Evolutionary conservation across 2,113 vertebrate species (phyloP), one percentile per base, ranked within the genome.

Genomic region (Hypomesus transpacificus): DNA sequence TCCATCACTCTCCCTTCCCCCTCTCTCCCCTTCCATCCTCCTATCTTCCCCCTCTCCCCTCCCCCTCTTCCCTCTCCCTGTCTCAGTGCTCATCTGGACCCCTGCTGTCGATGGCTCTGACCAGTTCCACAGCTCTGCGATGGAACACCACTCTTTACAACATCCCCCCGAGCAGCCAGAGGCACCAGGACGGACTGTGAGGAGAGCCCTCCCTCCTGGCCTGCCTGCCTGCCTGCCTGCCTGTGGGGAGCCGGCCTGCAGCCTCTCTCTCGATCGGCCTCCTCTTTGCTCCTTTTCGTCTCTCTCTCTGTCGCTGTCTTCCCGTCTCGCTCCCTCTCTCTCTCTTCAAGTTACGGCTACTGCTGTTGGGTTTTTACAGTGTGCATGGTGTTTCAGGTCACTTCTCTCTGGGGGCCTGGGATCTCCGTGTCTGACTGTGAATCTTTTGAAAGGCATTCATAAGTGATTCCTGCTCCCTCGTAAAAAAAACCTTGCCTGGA

Each of bases 401-500:
- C 46, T 75, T 76, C 71, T 70, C 70, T 63, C 66, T 68, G 53
- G 39, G 72, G 68, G 60, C 53, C 71, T 77, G 58, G 71, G 67
- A 24, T 66, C 57, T 66, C 71, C n/a, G 62, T 75, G 50, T 70
- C 69, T 56, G 50, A 73, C 59, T 54, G 51, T 61, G 75, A 28
- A 57, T 71, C 59, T 71, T 71, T 71, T 61, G 51, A 68, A 59
- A 82, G n/a, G 68, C 61, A 74, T 84, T 80, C 71, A 77, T 78
- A 73, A 71, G 70, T 17, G 31, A 80, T 77, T 79, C 28, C 54
- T 78, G 77, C 74, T 83, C 71, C 69, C 70, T 73, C 71, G 77
- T 82, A 79, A 84, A 86, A 84, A 86, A 87, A 52, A 4, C 52
- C 72, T 71, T 63, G 77, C 79, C 60, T 89, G 83, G 81, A 76